Conservation (phyloP, 1,140 invertebrate species). For the Mamestra configurata region DNA sequence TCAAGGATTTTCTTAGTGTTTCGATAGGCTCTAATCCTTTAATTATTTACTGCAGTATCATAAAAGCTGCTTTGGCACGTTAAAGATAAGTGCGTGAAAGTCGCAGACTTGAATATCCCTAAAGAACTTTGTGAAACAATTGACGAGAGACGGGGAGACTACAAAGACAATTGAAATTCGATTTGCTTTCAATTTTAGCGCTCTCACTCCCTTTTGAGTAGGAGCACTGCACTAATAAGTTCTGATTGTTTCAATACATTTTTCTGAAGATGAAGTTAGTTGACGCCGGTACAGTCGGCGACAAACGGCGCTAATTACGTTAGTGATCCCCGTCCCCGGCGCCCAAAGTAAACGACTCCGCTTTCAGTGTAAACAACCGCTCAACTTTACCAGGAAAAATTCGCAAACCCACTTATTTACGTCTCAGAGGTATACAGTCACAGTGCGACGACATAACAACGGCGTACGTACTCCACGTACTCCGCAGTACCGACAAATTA, state of each 20-base stretch:
- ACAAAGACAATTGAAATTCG: slow-evolving; percentile 53
- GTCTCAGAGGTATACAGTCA: slow-evolving; percentile 74
- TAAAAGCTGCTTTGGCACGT: slow-evolving; percentile 19
- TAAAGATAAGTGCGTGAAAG: slow-evolving; percentile 39
- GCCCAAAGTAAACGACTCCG: slow-evolving; percentile 79
- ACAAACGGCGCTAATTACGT: slow-evolving; percentile 79
- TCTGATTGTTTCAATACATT: slow-evolving; percentile 57
- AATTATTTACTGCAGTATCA: slow-evolving; percentile 22
- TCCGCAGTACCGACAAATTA: slow-evolving; percentile 37
- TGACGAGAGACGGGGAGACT: slow-evolving; percentile 44
- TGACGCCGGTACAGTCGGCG: slow-evolving; percentile 57
- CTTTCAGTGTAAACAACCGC: slow-evolving; percentile 82
- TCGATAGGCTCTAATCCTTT: neutral
- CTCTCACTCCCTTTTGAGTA: slow-evolving; percentile 43
- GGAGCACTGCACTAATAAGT: slow-evolving; percentile 47
- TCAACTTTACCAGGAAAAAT: slow-evolving; percentile 81
- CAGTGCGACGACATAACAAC: slow-evolving; percentile 64
- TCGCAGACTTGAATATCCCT: slow-evolving; percentile 29
- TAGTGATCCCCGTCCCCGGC: slow-evolving; percentile 70
- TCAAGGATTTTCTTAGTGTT: neutral
- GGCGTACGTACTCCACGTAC: slow-evolving; percentile 54
- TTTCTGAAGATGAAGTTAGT: slow-evolving; percentile 60
- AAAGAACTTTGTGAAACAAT: slow-evolving; percentile 48
- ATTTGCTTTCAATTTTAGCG: slow-evolving; percentile 51
- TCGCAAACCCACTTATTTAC: slow-evolving; percentile 82